These are phyloP conservation scores for Nomada ferruginata DNA, from an alignment of 2,888 invertebrate species.

Conservation along the genomic window DNA sequence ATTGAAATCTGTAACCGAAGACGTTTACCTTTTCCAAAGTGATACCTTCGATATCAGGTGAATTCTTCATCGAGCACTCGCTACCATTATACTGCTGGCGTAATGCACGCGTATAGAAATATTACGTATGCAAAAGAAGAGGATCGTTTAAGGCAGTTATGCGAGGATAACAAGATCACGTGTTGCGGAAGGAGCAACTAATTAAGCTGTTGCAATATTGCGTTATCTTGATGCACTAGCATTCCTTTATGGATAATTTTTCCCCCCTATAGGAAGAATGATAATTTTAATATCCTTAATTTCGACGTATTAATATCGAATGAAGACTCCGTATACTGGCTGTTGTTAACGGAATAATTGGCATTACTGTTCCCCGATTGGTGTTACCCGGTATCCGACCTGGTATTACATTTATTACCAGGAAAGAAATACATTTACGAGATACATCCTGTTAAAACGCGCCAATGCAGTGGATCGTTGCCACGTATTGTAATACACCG, in stretches of 20 bases:
- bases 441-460: slow-evolving; percentile 56
- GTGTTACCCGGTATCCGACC: slow-evolving; percentile 28
- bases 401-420: slow-evolving; percentile 60
- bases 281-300: slow-evolving; percentile 6
- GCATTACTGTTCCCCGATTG: slow-evolving; percentile 12
- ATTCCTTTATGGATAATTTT: not conserved
- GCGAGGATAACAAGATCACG: no score
- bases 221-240: no score
- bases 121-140: not conserved
- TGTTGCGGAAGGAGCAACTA: not conserved
- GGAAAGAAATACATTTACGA: slow-evolving; percentile 49
- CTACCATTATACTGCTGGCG: no score
- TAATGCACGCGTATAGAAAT: no score
- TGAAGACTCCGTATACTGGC: not conserved
- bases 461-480: slow-evolving; percentile 29
- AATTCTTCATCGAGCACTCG: not conserved
- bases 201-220: not conserved
- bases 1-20: not conserved
- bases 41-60: slow-evolving; percentile 4
- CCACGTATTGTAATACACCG: slow-evolving; percentile 43
- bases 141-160: not conserved
- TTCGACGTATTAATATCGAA: slow-evolving; percentile 19
- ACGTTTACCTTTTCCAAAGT: slow-evolving; percentile 2
- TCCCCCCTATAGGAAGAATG: not conserved
- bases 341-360: slow-evolving; percentile 40